phyloP scores from a whole-genome alignment of 1,140 invertebrate genomes.

The Geopemphigus sp. region DNA sequence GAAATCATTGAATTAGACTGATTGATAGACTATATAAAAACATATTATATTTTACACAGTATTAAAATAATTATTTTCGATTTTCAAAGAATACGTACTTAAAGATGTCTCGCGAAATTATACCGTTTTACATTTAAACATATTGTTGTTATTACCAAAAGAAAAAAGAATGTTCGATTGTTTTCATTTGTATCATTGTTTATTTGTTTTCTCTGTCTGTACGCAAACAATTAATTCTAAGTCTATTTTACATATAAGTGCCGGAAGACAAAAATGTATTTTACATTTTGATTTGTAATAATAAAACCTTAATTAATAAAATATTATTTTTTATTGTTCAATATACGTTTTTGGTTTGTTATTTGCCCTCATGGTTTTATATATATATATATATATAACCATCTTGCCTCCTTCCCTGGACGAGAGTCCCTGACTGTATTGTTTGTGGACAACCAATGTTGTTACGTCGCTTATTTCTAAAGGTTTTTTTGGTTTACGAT shows the following conservation, averaged over 20 bases:
- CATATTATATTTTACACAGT: conserved; percentile 26
- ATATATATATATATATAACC: too few relatives aligned
- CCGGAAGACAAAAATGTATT: conserved; percentile 40
- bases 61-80: conserved; percentile 34
- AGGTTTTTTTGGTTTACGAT: too few relatives aligned
- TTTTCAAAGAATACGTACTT: conserved; percentile 14
- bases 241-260: conserved; percentile 46
- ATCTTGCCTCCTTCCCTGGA: too few relatives aligned
- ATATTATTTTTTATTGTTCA: conserved; percentile 48
- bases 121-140: not conserved
- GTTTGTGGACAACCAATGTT: too few relatives aligned
- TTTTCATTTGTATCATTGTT: conserved; percentile 10
- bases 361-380: not conserved
- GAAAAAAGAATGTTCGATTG: conserved; percentile 20
- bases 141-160: not conserved
- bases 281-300: conserved; percentile 48
- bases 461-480: too few relatives aligned
- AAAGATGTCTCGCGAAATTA: conserved; percentile 23
- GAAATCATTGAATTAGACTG: conserved; percentile 46
- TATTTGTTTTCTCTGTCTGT: conserved; percentile 25
- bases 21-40: conserved; percentile 40
- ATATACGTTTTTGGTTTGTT: not conserved
- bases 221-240: conserved; percentile 31
- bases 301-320: conserved; percentile 32
- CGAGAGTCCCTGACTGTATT: too few relatives aligned